These are phyloP conservation scores for Drosophila prolongata DNA, from an alignment of 2,888 invertebrate species.

Conservation along the genomic window DNA sequence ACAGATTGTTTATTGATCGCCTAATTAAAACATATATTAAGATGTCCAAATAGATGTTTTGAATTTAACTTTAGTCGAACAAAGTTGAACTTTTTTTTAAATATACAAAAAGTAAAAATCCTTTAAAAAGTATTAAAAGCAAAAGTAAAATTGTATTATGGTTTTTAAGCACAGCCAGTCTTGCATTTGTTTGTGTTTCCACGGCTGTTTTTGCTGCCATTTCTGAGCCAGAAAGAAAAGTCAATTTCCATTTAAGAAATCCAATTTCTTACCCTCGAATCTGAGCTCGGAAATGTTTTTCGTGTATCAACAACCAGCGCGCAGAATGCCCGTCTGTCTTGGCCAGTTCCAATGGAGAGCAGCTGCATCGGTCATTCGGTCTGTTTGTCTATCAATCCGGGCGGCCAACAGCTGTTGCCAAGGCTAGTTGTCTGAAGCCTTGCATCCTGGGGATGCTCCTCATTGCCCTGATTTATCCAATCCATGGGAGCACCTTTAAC, in stretches of 20 bases:
- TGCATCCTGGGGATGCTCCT: constrained; percentile 14
- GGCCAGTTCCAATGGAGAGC: constrained; percentile 38
- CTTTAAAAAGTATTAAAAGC: no score
- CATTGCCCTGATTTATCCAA: constrained; percentile 58
- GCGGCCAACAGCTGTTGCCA: constrained; percentile 14
- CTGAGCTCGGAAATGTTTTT: constrained; percentile 23
- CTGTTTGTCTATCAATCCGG: constrained; percentile 43
- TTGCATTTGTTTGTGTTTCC: constrained; percentile 3
- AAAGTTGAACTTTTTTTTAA: no score
- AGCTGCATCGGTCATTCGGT: constrained; percentile 37
- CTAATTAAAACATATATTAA: no score
- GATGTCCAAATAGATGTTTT: no score
- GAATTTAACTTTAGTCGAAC: no score
- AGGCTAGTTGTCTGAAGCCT: constrained; percentile 3
- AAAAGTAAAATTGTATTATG: no score
- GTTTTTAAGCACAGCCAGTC: background rate
- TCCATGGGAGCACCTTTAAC: constrained; percentile 53
- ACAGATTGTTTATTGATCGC: no score
- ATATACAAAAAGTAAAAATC: no score
- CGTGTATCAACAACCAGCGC: constrained; percentile 41
- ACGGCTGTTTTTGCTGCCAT: constrained; percentile 9
- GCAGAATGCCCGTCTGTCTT: constrained; percentile 19
- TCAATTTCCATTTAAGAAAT: constrained; percentile 47
- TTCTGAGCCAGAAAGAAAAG: constrained; percentile 15
- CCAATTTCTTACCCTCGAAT: constrained; percentile 44